A percentile compares a stretch with the other conserved stretches of the same genome.
Conservation (phyloP, 2,113 vertebrate species). For the Brachionichthys hirsutus region DNA sequence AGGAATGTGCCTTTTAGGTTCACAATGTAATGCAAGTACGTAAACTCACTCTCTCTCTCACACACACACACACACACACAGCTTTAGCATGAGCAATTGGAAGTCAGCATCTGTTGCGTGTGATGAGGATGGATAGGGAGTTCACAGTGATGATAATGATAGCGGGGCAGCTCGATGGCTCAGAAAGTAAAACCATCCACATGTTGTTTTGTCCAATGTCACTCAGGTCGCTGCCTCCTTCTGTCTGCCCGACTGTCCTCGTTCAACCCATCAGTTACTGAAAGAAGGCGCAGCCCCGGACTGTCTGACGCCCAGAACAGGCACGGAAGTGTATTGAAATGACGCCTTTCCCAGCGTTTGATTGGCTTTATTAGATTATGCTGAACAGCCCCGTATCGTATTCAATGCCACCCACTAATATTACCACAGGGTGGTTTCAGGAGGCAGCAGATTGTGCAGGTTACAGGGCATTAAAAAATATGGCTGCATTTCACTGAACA, state of each 20-base stretch:
- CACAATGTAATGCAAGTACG: conserved; percentile 5
- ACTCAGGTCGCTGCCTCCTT: conserved; percentile 63
- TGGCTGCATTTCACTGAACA: conserved; percentile 43
- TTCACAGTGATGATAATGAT: conserved; percentile 68
- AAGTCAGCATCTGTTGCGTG: conserved; percentile 74
- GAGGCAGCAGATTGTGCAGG: conserved; percentile 55
- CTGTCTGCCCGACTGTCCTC: conserved; percentile 31
- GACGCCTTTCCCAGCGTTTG: conserved; percentile 8
- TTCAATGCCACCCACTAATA: conserved; percentile 53
- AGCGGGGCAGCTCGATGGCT: conserved; percentile 65
- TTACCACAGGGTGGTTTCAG: conserved; percentile 35
- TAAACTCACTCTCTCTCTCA: conserved; percentile 25
- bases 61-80: background rate
- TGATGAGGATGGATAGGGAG: conserved; percentile 73
- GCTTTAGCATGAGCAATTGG: conserved; percentile 61
- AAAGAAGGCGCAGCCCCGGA: background rate
- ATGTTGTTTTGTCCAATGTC: conserved; percentile 71
- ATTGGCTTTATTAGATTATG: conserved; percentile 53
- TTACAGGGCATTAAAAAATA: conserved; percentile 51
- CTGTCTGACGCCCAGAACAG: background rate
- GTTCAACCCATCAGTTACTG: conserved; percentile 32
- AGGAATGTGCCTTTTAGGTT: conserved; percentile 12
- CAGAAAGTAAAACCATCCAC: conserved; percentile 69
- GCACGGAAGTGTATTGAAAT: background rate
- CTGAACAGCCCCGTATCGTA: conserved; percentile 37